phyloP scores from a whole-genome alignment of 2,113 vertebrate species.

The Taurulus bubalis region DNA sequence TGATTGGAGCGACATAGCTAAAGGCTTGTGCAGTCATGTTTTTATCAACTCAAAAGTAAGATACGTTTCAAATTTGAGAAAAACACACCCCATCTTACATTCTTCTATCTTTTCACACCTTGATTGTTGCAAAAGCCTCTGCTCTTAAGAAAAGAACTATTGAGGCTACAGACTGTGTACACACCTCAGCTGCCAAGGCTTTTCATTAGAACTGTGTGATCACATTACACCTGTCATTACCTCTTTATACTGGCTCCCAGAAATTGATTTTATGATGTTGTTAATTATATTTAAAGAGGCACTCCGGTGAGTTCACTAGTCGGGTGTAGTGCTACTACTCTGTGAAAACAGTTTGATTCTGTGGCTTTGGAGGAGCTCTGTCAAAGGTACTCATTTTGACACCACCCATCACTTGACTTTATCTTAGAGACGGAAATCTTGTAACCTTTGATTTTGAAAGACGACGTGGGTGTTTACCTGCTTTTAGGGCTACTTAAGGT shows the following conservation, averaged over 20 bases:
- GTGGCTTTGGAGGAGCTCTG: background rate
- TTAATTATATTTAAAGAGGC: background rate
- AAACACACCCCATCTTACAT: background rate
- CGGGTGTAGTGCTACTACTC: background rate
- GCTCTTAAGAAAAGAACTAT: background rate
- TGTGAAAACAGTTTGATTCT: background rate
- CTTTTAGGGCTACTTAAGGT: background rate
- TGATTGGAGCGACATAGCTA: background rate
- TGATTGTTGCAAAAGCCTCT: background rate
- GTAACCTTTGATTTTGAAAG: background rate
- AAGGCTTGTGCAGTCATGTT: background rate
- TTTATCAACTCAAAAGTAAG: background rate
- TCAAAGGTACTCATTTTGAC: background rate
- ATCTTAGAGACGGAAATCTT: background rate
- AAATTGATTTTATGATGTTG: background rate
- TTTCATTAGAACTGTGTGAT: background rate
- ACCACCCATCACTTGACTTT: background rate
- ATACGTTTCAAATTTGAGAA: background rate
- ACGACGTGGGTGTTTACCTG: background rate
- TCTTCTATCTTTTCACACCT: background rate
- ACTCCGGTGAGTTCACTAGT: background rate
- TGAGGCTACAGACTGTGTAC: background rate
- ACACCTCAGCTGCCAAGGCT: background rate
- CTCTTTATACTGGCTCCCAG: background rate
- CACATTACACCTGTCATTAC: background rate